Conservation (phyloP, 2,797 vertebrate genomes). For the Clarias pachynema region DNA sequence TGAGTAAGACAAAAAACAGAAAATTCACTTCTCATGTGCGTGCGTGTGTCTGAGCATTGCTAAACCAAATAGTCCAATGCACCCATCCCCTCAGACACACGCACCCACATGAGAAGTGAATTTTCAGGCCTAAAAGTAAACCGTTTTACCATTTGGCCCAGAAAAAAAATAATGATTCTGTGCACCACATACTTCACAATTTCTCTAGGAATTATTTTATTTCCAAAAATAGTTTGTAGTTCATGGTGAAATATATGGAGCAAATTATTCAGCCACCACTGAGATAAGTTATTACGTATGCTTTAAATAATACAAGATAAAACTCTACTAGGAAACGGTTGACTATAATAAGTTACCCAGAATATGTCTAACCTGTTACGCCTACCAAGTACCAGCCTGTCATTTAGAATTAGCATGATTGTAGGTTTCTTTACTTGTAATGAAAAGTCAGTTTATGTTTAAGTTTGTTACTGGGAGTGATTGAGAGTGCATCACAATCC, state of each 20-base stretch:
- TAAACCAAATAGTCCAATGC: no score
- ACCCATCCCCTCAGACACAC: no score
- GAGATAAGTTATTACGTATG: neutral
- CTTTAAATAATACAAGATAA: neutral
- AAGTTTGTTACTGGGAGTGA: slow-evolving; percentile 19
- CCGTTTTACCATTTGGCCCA: no score
- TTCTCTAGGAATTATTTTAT: no score
- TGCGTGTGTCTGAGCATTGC: no score
- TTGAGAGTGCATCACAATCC: no score
- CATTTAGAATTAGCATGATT: neutral
- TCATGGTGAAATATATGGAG: neutral
- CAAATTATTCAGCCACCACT: neutral
- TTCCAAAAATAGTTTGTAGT: neutral
- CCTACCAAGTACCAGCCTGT: neutral
- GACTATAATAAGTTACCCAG: neutral
- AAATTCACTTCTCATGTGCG: no score
- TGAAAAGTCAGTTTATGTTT: slow-evolving; percentile 27
- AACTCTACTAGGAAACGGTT: neutral
- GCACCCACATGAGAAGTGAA: no score
- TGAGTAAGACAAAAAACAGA: no score
- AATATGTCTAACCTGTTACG: neutral
- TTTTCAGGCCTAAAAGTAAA: no score
- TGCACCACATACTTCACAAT: no score
- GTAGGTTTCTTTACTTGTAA: slow-evolving; percentile 17
- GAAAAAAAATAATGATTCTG: no score